These are phyloP conservation scores for Noctuana brunneofusca DNA, from an alignment of 2,888 invertebrate genomes.

Conservation along the genomic window DNA sequence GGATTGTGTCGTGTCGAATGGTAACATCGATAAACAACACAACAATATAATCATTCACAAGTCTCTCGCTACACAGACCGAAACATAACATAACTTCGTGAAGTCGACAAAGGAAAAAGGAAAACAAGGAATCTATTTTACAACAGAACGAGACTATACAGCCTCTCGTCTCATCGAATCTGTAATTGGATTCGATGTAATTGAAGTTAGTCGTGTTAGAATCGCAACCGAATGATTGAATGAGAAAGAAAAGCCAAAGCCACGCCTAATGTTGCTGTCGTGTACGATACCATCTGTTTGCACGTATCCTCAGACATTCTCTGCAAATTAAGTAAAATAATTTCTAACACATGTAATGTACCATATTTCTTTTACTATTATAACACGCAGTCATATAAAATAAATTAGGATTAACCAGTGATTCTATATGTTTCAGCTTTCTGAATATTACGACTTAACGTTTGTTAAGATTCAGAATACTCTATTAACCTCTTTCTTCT, in stretches of 20 bases:
- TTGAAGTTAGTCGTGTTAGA: conserved; percentile 77
- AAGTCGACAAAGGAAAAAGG: conserved; percentile 51
- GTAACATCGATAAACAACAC: conserved; percentile 71
- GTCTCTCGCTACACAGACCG: conserved; percentile 72
- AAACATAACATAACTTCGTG: conserved; percentile 71
- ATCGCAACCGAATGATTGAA: conserved; percentile 75
- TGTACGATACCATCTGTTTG: conserved; percentile 89
- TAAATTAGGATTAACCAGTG: not conserved
- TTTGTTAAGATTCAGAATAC: not conserved
- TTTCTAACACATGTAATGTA: conserved; percentile 60
- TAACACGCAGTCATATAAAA: not conserved
- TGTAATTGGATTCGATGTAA: conserved; percentile 59
- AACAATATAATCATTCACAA: conserved; percentile 69
- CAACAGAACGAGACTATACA: conserved; percentile 48
- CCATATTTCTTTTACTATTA: conserved; percentile 38
- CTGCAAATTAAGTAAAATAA: conserved; percentile 87
- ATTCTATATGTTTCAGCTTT: not conserved
- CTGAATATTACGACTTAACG: not conserved
- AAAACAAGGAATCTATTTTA: conserved; percentile 44
- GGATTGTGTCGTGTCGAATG: conserved; percentile 57
- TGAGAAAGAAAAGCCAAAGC: conserved; percentile 80
- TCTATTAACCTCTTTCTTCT: too few species aligned
- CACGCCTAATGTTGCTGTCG: conserved; percentile 74
- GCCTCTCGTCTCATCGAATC: conserved; percentile 61
- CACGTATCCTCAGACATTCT: conserved; percentile 92